A percentile compares a stretch with the other conserved stretches of the same genome.
These are phyloP conservation scores for Tiliacea aurago DNA, from an alignment of 2,888 invertebrate genomes.

Conservation along the genomic window DNA sequence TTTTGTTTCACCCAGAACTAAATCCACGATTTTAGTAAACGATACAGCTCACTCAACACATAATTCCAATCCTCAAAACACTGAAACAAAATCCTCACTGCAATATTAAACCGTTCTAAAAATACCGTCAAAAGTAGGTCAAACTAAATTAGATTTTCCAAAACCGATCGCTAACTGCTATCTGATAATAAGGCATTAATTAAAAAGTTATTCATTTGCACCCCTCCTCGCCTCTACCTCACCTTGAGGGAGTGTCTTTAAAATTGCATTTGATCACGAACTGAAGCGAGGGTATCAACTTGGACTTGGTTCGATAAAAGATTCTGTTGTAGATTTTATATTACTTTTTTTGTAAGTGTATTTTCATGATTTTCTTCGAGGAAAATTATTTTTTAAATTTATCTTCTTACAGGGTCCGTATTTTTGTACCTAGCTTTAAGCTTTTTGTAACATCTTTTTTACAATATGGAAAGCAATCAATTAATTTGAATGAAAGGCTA, in stretches of 20 bases:
- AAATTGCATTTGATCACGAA: slow-evolving; percentile 65
- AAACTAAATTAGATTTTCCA: slow-evolving; percentile 69
- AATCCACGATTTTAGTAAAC: no score
- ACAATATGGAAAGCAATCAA: no score
- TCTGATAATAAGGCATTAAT: slow-evolving; percentile 77
- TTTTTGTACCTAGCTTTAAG: no score
- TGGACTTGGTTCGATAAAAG: slow-evolving; percentile 2
- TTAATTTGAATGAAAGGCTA: no score
- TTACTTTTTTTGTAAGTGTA: not conserved
- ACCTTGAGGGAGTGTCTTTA: slow-evolving; percentile 28
- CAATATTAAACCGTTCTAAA: slow-evolving; percentile 15
- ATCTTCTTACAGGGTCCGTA: no score
- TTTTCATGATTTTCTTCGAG: not conserved
- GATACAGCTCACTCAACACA: no score
- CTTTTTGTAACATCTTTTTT: no score
- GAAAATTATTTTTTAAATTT: not conserved
- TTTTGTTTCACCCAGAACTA: no score
- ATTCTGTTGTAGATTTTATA: not conserved
- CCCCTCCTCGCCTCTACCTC: slow-evolving; percentile 31
- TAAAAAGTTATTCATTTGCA: slow-evolving; percentile 74
- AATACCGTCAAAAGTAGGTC: slow-evolving; percentile 52
- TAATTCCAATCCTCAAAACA: not conserved
- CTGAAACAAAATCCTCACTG: slow-evolving; percentile 9
- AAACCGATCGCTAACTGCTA: slow-evolving; percentile 66
- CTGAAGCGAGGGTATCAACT: slow-evolving; percentile 8